phyloP scores from a whole-genome alignment of 30 jellyfish, hydroid and myxozoan species.

The Pseudorhiza aurosa region DNA sequence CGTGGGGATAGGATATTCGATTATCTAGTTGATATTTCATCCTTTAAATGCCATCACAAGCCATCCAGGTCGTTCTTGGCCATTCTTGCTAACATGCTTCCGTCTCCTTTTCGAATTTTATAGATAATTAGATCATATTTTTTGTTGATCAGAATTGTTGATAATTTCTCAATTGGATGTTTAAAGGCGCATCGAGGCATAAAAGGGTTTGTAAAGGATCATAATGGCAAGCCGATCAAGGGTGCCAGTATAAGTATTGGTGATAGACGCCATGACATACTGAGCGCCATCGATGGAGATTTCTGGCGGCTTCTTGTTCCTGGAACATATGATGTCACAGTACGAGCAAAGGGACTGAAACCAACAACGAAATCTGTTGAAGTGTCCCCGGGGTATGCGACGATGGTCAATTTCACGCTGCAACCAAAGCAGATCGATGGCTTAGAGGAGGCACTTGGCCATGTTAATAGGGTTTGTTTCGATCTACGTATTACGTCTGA shows the following conservation, averaged over 20 bases:
- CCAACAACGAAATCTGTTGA: constrained; percentile 72
- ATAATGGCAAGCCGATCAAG: constrained; percentile 84
- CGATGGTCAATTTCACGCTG: constrained; percentile 77
- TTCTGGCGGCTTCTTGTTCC: constrained; percentile 98
- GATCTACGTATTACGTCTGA: no score
- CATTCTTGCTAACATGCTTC: no score
- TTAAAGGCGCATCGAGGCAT: constrained; percentile 92
- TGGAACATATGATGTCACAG: constrained; percentile 96
- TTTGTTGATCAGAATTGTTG: background rate
- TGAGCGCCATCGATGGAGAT: constrained; percentile 94
- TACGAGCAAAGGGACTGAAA: constrained; percentile 89
- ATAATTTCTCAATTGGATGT: background rate
- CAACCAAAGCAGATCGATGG: constrained; percentile 89
- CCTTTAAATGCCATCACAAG: no score
- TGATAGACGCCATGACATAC: constrained; percentile 92
- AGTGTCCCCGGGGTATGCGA: constrained; percentile 82
- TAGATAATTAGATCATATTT: no score
- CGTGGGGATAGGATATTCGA: no score
- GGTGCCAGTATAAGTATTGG: constrained; percentile 91
- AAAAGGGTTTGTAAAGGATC: constrained; percentile 89
- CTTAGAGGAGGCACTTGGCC: constrained; percentile 91
- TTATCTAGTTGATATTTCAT: no score
- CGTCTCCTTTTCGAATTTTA: no score
- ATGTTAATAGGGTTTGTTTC: constrained; percentile 80
- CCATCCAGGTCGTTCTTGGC: no score